These are phyloP conservation scores for Heliconius nattereri DNA, from an alignment of 1,140 invertebrate species.

Conservation along the genomic window DNA sequence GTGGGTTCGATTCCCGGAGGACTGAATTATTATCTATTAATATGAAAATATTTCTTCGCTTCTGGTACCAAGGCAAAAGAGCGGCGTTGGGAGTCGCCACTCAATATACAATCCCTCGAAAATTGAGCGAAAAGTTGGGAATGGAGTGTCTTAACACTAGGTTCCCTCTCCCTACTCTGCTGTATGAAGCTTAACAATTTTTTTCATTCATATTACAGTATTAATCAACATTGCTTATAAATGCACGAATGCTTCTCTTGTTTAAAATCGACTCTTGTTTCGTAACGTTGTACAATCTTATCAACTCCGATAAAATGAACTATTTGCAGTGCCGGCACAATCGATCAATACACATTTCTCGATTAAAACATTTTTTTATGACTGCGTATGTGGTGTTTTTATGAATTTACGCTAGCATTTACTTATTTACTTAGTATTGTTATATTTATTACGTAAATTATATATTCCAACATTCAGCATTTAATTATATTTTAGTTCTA, in stretches of 20 bases:
- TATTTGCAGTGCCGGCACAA: conserved; percentile 48
- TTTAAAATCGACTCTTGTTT: conserved; percentile 44
- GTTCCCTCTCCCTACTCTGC: too few species aligned
- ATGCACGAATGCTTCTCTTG: not conserved
- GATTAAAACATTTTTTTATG: conserved; percentile 21
- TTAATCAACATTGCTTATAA: conserved; percentile 44
- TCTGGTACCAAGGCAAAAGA: too few species aligned
- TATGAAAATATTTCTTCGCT: too few species aligned
- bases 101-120: too few species aligned
- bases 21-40: too few species aligned
- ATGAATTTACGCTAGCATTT: not conserved
- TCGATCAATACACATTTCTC: conserved; percentile 61
- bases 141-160: too few species aligned
- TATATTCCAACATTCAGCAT: conserved; percentile 48
- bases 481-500: conserved; percentile 17
- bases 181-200: too few species aligned
- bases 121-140: too few species aligned
- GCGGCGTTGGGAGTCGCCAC: too few species aligned
- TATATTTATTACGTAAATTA: not conserved
- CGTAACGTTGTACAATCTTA: conserved; percentile 66
- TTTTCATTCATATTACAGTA: not conserved
- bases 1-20: too few species aligned
- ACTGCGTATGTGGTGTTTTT: not conserved
- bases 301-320: conserved; percentile 68
- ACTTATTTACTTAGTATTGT: not conserved